These are phyloP conservation scores for Geophilus truncorum DNA, from an alignment of 2,888 invertebrate genomes.

Conservation along the genomic window DNA sequence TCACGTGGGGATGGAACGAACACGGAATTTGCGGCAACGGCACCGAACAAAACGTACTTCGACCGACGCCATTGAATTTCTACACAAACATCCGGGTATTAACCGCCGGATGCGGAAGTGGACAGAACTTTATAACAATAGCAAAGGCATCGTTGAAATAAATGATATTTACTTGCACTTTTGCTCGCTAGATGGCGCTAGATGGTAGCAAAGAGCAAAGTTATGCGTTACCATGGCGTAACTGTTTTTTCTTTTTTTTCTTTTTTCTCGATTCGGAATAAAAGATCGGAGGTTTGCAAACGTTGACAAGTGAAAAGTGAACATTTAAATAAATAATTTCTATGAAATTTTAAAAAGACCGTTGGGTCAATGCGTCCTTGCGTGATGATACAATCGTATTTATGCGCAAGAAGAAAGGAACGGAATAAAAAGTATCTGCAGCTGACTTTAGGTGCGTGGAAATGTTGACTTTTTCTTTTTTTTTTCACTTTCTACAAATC, in stretches of 20 bases:
- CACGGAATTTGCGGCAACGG: conserved; percentile 35
- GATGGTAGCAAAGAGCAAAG: too few relatives aligned
- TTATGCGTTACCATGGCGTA: background rate
- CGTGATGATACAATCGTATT: background rate
- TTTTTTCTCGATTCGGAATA: background rate
- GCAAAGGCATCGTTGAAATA: background rate
- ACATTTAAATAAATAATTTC: conserved; percentile 13
- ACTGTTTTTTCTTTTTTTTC: background rate
- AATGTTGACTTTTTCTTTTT: background rate
- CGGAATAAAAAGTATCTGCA: too few relatives aligned
- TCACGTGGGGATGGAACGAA: conserved; percentile 35
- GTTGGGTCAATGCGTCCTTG: background rate
- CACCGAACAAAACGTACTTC: background rate
- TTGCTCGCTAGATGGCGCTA: background rate
- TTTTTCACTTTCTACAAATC: background rate
- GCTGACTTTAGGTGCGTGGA: background rate
- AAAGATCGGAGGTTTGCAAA: background rate
- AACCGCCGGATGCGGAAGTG: background rate
- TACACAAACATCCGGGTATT: background rate
- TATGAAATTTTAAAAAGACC: background rate
- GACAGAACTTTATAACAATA: conserved; percentile 11
- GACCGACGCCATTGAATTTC: background rate
- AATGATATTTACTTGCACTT: background rate
- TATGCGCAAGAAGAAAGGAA: background rate
- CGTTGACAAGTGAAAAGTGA: background rate